These are phyloP conservation scores for Latrodectus geometricus DNA, from an alignment of 1,140 invertebrate species.

Conservation along the genomic window DNA sequence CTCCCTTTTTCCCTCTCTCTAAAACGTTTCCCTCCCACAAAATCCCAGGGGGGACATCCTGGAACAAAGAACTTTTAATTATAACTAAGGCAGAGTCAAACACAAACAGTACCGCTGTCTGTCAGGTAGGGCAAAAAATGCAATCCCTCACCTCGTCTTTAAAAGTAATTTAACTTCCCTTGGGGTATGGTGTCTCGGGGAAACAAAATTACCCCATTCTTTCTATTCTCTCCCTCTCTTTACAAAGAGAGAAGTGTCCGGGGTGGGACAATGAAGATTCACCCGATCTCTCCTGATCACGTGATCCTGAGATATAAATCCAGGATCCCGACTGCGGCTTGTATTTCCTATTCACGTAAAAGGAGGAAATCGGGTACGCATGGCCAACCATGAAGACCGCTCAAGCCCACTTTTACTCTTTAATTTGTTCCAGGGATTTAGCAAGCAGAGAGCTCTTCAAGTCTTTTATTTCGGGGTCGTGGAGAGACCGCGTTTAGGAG, in stretches of 20 bases:
- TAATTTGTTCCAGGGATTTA: constrained; percentile 61
- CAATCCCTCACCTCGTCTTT: constrained; percentile 55
- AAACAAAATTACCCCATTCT: constrained; percentile 50
- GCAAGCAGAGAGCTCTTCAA: constrained; percentile 23
- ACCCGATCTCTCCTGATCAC: constrained; percentile 41
- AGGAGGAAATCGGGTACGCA: constrained; percentile 44
- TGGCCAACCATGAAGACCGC: constrained; percentile 42
- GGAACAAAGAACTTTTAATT: constrained; percentile 59
- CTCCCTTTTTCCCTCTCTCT: constrained; percentile 12
- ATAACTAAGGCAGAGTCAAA: constrained; percentile 34
- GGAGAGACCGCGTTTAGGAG: neutral
- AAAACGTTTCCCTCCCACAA: neutral
- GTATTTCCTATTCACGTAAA: constrained; percentile 52
- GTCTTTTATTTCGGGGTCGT: neutral
- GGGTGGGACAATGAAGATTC: constrained; percentile 28
- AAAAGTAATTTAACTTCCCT: constrained; percentile 60
- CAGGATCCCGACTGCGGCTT: constrained; percentile 45
- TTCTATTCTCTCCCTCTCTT: constrained; percentile 5
- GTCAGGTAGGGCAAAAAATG: constrained; percentile 57
- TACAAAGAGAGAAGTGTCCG: neutral
- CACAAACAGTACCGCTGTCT: constrained; percentile 40
- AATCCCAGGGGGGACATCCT: neutral
- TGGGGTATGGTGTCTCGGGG: neutral
- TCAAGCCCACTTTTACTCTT: constrained; percentile 40
- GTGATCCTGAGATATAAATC: constrained; percentile 42